Percentiles rank a stretch among this genome's conserved stretches.
phyloP scores from a whole-genome alignment of 35 echinoderm and acorn worm species.

The Strongylocentrotus purpuratus region DNA sequence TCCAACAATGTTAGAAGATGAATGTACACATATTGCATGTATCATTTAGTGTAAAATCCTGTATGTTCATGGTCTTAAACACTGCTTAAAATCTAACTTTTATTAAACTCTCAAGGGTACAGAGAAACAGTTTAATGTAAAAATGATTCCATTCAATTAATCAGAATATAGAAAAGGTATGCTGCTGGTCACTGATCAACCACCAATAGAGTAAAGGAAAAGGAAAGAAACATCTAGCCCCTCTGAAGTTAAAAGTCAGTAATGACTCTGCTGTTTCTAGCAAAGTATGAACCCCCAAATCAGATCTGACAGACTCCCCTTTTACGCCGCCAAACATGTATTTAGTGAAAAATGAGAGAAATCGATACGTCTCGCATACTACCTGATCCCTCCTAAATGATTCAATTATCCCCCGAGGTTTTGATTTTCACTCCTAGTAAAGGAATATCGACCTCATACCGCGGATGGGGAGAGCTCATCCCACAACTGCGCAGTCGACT shows the following conservation, averaged over 20 bases:
- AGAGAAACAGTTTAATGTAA: background rate
- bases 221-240: background rate
- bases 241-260: background rate
- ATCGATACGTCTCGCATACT: background rate
- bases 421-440: slow-evolving; percentile 10
- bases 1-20: no score
- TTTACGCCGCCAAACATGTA: slow-evolving; percentile 3
- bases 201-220: background rate
- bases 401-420: slow-evolving; percentile 10
- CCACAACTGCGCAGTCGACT: background rate
- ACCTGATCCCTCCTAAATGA: background rate
- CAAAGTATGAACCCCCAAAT: background rate
- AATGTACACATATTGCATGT: no score
- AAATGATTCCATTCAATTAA: background rate
- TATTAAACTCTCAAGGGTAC: no score
- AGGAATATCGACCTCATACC: background rate
- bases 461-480: background rate
- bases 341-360: slow-evolving; percentile 19
- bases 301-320: background rate
- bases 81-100: background rate
- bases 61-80: background rate
- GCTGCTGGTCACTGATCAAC: background rate
- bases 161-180: background rate
- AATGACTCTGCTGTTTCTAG: background rate
- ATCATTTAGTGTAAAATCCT: no score